Evolutionary conservation across 2,113 vertebrate species (phyloP).

Genomic region (Crotalus horridus): DNA sequence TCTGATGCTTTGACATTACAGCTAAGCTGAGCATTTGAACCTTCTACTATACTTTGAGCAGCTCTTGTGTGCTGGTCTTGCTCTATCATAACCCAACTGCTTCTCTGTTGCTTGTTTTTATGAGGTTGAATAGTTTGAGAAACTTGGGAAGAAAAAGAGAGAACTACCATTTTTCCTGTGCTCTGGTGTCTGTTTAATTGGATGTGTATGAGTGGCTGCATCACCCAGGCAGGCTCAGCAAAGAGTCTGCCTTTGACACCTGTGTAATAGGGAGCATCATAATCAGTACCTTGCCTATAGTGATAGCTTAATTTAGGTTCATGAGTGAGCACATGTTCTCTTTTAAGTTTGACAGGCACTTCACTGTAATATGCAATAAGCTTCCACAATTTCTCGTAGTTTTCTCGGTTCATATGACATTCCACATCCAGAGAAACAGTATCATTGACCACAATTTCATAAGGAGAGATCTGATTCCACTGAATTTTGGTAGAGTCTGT

Average conservation of each 20-base stretch:
- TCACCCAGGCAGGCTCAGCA: constrained; percentile 81
- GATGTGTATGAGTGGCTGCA: constrained; percentile 77
- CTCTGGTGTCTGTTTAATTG: constrained; percentile 82
- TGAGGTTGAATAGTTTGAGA: constrained; percentile 61
- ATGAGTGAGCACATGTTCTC: constrained; percentile 59
- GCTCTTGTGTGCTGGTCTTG: constrained; percentile 50
- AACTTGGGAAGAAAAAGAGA: constrained; percentile 67
- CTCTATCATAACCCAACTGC: constrained; percentile 83
- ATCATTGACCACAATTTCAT: constrained; percentile 72
- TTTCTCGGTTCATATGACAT: constrained; percentile 78
- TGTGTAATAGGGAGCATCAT: constrained; percentile 83
- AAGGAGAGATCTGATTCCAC: constrained; percentile 70
- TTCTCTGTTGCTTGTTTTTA: constrained; percentile 45
- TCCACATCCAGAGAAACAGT: constrained; percentile 75
- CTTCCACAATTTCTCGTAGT: constrained; percentile 85
- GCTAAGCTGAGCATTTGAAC: constrained; percentile 66
- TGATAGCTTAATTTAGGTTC: constrained; percentile 66
- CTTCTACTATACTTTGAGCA: constrained; percentile 66
- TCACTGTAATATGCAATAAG: constrained; percentile 91
- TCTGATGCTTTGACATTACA: constrained; percentile 80
- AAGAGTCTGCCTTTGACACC: constrained; percentile 77
- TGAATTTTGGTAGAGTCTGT: constrained; percentile 53
- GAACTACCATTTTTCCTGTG: constrained; percentile 71
- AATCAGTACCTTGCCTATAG: constrained; percentile 79
- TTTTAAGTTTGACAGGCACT: constrained; percentile 78